These are phyloP conservation scores for Rhingia rostrata DNA, from an alignment of 2,888 invertebrate species.

Conservation along the genomic window DNA sequence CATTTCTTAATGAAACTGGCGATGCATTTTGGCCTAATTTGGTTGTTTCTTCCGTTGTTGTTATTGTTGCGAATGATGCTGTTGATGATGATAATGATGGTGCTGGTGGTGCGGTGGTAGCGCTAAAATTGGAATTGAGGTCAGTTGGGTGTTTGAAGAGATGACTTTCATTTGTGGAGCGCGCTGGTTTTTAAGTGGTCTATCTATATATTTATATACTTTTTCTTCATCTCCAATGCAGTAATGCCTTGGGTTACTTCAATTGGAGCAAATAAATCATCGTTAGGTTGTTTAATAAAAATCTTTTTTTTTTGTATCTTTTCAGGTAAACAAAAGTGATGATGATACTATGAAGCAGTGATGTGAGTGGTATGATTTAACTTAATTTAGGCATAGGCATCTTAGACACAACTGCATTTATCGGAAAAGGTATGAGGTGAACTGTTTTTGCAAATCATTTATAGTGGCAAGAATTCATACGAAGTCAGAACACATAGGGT, in stretches of 20 bases:
- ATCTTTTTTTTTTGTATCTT: conserved; percentile 19
- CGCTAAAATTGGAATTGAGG: conserved; percentile 66
- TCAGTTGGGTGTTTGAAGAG: conserved; percentile 61
- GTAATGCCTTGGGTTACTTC: conserved; percentile 47
- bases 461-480: no score
- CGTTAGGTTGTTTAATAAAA: conserved; percentile 27
- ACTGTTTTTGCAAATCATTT: no score
- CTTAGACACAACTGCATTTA: background rate
- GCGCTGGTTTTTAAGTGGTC: conserved; percentile 41
- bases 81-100: conserved; percentile 22
- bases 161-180: conserved; percentile 67
- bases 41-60: background rate
- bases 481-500: no score
- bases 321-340: conserved; percentile 36
- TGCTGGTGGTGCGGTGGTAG: conserved; percentile 32
- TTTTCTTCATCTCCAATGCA: conserved; percentile 32
- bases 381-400: background rate
- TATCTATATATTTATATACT: conserved; percentile 16
- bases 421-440: background rate
- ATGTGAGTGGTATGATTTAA: conserved; percentile 5
- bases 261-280: conserved; percentile 62
- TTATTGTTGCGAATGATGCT: conserved; percentile 5
- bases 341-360: background rate
- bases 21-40: conserved; percentile 70
- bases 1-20: conserved; percentile 55